Evolutionary conservation across 2,888 invertebrate species (phyloP), one percentile per base, ranked within the genome.

Genomic region (Mesoligia furuncula): DNA sequence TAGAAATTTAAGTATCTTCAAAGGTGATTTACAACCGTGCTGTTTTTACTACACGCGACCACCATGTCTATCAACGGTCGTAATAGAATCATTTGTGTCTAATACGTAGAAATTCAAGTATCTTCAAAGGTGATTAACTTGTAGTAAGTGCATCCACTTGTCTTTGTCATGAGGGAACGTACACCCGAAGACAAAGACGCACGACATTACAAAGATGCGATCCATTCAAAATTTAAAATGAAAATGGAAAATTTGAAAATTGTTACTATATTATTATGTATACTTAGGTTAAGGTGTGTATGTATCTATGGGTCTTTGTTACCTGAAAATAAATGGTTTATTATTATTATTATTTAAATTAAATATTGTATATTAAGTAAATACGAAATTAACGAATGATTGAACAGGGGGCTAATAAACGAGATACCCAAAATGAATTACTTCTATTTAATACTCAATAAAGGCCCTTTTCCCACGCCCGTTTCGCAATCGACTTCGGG

Each of bases 351-450:
- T n/a, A n/a, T n/a, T 88, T 90, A 89, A 89, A 91, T 91, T 86
- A 90, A 86, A 82, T 87, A 83, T 79, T 76, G 27, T 79, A 90
- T 90, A 92, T 92, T 92, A 92, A 91, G 90, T 86, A 85, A 85
- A 88, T 87, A 89, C 89, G 84, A 91, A 92, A 93, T 93, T 92
- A 92, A 93, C 92, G 93, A 91, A 89, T 88, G 87, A 89, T 91
- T 89, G 90, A 90, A 90, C 91, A 57, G 81, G 87, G 86, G 79
- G 90, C 92, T 91, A 94, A 94, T 94, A 93, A 93, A 92, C 87
- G 91, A 91, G 90, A 93, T 93, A 92, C 91, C 90, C 89, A 81
- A 93, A 94, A 93, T 94, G 92, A 93, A 93, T 93, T 84, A 90
- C 91, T 92, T 90, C 90, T 87, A 93, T 93, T 13, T 92, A 93